These are phyloP conservation scores for Chrysocyon brachyurus DNA, from an alignment of 2,797 vertebrate species.

Conservation along the genomic window DNA sequence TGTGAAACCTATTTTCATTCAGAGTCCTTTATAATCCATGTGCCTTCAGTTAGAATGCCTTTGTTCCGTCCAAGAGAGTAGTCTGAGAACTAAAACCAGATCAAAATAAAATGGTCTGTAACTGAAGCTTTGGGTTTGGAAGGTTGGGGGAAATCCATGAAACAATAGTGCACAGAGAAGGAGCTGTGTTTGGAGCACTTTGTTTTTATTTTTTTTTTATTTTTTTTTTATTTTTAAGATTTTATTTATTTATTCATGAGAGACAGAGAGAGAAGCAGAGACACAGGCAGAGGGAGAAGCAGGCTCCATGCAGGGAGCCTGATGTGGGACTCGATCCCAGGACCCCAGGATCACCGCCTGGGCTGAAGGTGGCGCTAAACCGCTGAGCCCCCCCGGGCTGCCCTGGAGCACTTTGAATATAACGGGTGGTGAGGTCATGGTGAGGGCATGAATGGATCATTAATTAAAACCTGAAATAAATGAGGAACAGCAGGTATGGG, in stretches of 20 bases:
- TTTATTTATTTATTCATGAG: too few species aligned
- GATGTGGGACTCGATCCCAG: too few species aligned
- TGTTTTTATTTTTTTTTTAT: too few species aligned
- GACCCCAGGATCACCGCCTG: too few species aligned
- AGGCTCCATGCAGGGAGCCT: too few species aligned
- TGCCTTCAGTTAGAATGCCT: background rate
- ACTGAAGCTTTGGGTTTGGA: background rate
- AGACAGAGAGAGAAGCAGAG: too few species aligned
- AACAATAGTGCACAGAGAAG: background rate
- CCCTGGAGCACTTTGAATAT: background rate
- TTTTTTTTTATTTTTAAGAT: too few species aligned
- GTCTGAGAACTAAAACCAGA: background rate
- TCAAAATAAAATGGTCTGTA: background rate
- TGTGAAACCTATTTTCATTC: background rate
- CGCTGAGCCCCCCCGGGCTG: too few species aligned
- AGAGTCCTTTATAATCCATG: background rate
- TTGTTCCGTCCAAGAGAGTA: background rate
- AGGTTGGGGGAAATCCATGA: background rate
- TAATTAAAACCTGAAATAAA: background rate
- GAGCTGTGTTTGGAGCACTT: background rate
- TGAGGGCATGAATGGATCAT: background rate
- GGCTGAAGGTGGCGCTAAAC: too few species aligned
- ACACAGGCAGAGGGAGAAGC: too few species aligned
- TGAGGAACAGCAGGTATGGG: background rate
- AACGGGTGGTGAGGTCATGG: background rate